Conservation (phyloP, 1,140 invertebrate genomes). For the Heterodera schachtii region DNA sequence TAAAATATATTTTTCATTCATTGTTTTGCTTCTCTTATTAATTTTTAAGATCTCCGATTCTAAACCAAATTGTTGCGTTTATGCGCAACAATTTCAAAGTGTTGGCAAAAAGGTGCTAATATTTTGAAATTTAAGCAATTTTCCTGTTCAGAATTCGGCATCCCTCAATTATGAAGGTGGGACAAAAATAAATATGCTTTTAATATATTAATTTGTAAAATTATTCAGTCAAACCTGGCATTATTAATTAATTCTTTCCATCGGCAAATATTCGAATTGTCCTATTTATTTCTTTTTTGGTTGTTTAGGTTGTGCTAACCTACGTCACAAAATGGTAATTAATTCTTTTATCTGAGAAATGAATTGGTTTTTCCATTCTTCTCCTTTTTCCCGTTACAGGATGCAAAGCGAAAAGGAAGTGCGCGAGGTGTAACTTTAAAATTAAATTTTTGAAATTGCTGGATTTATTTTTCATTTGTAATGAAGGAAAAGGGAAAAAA, state of each 20-base stretch:
- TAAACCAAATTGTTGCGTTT: constrained; percentile 18
- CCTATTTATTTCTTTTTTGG: background rate
- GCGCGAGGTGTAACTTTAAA: background rate
- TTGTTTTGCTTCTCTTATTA: background rate
- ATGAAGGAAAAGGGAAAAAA: too few species aligned
- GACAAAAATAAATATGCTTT: too few species aligned
- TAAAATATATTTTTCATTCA: background rate
- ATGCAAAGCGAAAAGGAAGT: constrained; percentile 20
- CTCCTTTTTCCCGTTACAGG: background rate
- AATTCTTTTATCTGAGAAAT: too few species aligned
- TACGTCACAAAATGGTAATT: constrained; percentile 27
- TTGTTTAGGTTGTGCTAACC: constrained; percentile 20
- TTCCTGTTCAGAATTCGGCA: constrained; percentile 9
- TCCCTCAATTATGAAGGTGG: constrained; percentile 2
- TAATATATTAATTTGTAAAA: too few species aligned
- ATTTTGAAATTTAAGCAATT: background rate
- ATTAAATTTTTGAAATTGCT: too few species aligned
- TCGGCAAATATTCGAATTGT: too few species aligned
- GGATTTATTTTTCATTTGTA: too few species aligned
- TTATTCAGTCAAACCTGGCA: too few species aligned
- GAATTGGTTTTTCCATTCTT: too few species aligned
- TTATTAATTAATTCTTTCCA: too few species aligned
- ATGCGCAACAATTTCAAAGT: constrained; percentile 11
- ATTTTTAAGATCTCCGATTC: constrained; percentile 14
- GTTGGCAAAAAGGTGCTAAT: constrained; percentile 15